Evolutionary conservation across 1,140 invertebrate species (phyloP).

Genomic region (Drosophila carrolli): DNA sequence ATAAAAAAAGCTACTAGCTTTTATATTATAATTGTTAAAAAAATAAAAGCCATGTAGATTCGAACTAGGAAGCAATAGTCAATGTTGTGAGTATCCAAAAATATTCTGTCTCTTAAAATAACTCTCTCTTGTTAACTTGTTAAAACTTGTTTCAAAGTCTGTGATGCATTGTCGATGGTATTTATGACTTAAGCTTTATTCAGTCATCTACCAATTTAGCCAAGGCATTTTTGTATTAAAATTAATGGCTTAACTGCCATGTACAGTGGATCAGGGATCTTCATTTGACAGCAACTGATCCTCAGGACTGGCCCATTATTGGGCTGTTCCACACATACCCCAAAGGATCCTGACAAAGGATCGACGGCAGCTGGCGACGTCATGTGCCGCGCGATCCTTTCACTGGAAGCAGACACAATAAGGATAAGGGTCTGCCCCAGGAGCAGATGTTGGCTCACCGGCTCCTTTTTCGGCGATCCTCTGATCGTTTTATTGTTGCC

Average conservation of each 20-base stretch:
- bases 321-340: constrained; percentile 13
- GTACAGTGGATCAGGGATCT: neutral
- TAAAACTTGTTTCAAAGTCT: constrained; percentile 7
- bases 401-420: constrained; percentile 37
- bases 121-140: neutral
- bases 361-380: constrained; percentile 31
- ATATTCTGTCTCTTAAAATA: neutral
- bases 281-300: neutral
- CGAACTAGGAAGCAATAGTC: no score
- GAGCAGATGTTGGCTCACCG: constrained; percentile 19
- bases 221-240: constrained; percentile 1
- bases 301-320: constrained; percentile 2
- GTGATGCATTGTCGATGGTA: neutral
- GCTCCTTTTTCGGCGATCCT: constrained; percentile 49
- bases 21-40: no score
- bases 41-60: no score
- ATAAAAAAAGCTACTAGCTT: no score
- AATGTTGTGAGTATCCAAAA: no score
- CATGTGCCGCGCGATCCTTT: constrained; percentile 55
- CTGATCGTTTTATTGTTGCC: constrained; percentile 41
- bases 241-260: neutral
- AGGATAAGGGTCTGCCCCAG: constrained; percentile 38
- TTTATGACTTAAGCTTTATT: neutral
- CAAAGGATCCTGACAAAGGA: constrained; percentile 29
- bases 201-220: constrained; percentile 6